These are phyloP conservation scores for Elymnias hypermnestra DNA, from an alignment of 1,140 invertebrate genomes.

Conservation along the genomic window DNA sequence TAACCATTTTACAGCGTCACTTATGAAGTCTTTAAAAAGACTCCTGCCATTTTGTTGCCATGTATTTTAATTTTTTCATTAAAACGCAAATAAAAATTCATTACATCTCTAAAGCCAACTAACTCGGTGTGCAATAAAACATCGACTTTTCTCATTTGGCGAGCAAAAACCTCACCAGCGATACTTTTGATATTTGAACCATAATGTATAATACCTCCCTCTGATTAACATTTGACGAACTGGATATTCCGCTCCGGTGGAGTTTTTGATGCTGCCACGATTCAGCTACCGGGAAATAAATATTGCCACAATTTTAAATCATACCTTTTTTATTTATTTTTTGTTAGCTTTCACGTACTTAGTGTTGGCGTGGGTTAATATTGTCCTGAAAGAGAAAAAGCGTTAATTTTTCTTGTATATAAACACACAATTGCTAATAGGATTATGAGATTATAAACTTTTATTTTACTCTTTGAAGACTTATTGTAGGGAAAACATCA, in stretches of 20 bases:
- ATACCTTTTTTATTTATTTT: constrained; percentile 29
- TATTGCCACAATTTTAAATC: constrained; percentile 42
- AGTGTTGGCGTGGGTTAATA: not conserved
- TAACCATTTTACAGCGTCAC: no score
- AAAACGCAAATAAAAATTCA: no score
- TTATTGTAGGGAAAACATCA: no score
- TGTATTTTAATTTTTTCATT: no score
- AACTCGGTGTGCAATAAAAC: not conserved
- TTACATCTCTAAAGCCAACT: not conserved
- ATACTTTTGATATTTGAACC: constrained; percentile 66
- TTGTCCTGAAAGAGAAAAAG: not conserved
- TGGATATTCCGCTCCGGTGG: constrained; percentile 57
- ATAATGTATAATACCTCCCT: constrained; percentile 59
- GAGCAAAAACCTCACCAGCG: constrained; percentile 26
- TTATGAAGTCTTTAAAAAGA: no score
- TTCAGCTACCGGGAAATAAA: constrained; percentile 30
- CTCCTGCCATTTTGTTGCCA: no score
- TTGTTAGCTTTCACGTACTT: constrained; percentile 13
- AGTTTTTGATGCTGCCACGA: constrained; percentile 51
- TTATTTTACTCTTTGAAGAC: no score
- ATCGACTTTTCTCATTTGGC: constrained; percentile 25
- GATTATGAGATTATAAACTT: no score
- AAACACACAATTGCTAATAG: no score
- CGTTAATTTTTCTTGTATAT: not conserved
- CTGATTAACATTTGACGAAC: constrained; percentile 71